phyloP scores from a whole-genome alignment of 2,888 invertebrate genomes.

The Nyleta sp. region DNA sequence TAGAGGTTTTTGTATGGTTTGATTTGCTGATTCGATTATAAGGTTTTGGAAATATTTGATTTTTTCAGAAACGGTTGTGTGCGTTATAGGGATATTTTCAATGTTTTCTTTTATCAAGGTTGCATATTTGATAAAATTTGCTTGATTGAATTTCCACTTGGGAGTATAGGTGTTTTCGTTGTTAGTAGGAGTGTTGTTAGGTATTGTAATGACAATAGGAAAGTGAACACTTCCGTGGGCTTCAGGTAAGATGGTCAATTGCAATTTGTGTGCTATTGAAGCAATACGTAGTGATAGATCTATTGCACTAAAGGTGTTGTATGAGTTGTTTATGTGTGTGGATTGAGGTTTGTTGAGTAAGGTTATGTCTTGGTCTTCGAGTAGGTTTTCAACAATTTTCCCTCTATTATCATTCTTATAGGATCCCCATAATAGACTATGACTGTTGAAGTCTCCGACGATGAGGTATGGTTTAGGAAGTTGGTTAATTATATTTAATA shows the following conservation, averaged over 20 bases:
- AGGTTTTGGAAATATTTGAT: background rate
- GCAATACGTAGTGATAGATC: background rate
- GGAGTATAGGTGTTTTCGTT: background rate
- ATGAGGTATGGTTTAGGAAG: constrained; percentile 54
- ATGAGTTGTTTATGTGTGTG: constrained; percentile 60
- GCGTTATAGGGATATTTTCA: background rate
- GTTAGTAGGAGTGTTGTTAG: background rate
- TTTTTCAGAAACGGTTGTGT: background rate
- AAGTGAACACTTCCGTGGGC: constrained; percentile 56
- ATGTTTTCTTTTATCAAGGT: background rate
- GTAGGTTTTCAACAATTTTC: constrained; percentile 55
- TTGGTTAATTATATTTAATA: background rate
- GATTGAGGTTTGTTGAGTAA: constrained; percentile 44
- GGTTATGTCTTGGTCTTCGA: constrained; percentile 50
- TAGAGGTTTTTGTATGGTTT: background rate
- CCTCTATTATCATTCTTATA: constrained; percentile 47
- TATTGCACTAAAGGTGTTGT: constrained; percentile 20
- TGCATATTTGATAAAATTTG: constrained; percentile 22
- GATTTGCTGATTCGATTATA: constrained; percentile 8
- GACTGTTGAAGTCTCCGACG: constrained; percentile 54
- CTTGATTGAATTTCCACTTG: constrained; percentile 56
- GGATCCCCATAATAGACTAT: constrained; percentile 25
- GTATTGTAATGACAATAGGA: constrained; percentile 38
- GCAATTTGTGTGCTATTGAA: constrained; percentile 4
- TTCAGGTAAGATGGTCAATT: constrained; percentile 34